These are phyloP conservation scores for Enteromius argenteus DNA, from an alignment of 2,797 vertebrate species.

Conservation along the genomic window DNA sequence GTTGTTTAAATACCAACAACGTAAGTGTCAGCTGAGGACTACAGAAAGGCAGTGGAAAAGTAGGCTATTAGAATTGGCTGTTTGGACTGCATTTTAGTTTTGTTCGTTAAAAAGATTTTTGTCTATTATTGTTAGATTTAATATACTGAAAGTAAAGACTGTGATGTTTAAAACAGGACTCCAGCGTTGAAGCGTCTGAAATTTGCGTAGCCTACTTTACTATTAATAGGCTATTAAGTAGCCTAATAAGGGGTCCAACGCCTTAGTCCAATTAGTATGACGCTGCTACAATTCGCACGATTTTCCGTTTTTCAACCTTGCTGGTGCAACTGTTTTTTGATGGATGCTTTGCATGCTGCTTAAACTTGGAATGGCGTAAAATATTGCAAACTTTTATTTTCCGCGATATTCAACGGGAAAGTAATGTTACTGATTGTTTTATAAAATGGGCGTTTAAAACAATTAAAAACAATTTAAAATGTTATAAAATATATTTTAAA, in stretches of 20 bases:
- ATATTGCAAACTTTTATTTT: neutral
- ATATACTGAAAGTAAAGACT: neutral
- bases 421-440: neutral
- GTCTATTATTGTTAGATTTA: neutral
- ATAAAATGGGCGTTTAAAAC: neutral
- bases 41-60: neutral
- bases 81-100: neutral
- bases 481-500: neutral
- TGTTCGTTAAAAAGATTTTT: neutral
- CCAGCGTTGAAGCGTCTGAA: neutral
- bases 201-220: neutral
- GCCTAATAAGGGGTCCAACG: neutral
- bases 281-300: neutral
- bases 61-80: neutral
- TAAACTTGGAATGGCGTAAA: neutral
- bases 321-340: neutral
- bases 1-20: conserved; percentile 16
- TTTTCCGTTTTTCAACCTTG: neutral
- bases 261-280: neutral
- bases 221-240: neutral
- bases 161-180: neutral
- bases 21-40: neutral
- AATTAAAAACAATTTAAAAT: neutral
- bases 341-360: neutral
- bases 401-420: neutral